Evolutionary conservation across 1,140 invertebrate species (phyloP).

Genomic region (Sinonovacula constricta): DNA sequence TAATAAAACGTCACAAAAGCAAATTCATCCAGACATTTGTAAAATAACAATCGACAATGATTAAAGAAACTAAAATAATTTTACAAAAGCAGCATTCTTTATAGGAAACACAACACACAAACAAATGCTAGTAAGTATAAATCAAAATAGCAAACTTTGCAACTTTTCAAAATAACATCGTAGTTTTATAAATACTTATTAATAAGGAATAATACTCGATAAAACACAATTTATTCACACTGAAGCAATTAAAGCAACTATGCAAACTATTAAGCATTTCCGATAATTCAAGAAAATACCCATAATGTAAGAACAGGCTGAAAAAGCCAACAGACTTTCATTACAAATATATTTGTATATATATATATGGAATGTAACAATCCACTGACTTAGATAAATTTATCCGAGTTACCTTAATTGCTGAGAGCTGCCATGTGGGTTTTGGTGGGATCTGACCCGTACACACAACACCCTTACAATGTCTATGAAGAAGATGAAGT

Average conservation of each 20-base stretch:
- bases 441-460: conserved; percentile 17
- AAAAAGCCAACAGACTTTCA: neutral
- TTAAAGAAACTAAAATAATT: conserved; percentile 7
- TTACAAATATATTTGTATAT: neutral
- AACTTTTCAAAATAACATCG: too few relatives aligned
- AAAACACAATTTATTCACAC: too few relatives aligned
- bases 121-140: neutral
- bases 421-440: conserved; percentile 9
- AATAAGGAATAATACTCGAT: too few relatives aligned
- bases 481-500: conserved; percentile 87
- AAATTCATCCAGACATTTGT: conserved; percentile 86
- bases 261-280: too few relatives aligned
- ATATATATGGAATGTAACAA: neutral
- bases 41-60: conserved; percentile 81
- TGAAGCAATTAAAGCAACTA: too few relatives aligned
- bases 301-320: too few relatives aligned
- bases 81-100: neutral
- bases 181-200: too few relatives aligned
- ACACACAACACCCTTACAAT: conserved; percentile 84
- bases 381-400: neutral
- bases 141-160: neutral
- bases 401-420: conserved; percentile 10
- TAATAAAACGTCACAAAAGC: conserved; percentile 88
- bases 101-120: neutral
- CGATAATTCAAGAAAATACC: too few relatives aligned